Conservation (phyloP, 2,888 invertebrate species). For the Drosophila macrospina region DNA sequence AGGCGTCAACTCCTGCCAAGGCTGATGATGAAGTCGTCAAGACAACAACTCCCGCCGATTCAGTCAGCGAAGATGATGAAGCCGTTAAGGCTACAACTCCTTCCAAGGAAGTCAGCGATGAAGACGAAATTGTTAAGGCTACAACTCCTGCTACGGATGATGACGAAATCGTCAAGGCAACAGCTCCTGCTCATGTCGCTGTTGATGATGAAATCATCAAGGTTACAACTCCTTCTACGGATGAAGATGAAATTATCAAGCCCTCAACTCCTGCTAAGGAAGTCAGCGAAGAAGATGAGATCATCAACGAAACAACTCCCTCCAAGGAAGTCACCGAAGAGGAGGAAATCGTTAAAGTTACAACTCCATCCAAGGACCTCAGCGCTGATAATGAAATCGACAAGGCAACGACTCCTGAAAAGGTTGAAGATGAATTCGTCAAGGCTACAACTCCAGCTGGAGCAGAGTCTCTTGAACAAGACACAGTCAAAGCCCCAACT, state of each 20-base stretch:
- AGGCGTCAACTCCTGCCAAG: slow-evolving; percentile 28
- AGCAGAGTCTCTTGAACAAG: neutral
- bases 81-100: slow-evolving; percentile 1
- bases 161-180: slow-evolving; percentile 13
- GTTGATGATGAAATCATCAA: slow-evolving; percentile 6
- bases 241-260: slow-evolving; percentile 5
- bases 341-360: slow-evolving; percentile 18
- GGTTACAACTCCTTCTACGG: slow-evolving; percentile 2
- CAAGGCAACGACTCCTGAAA: slow-evolving; percentile 24
- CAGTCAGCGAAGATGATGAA: slow-evolving; percentile 12
- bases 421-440: slow-evolving; percentile 18
- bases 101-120: slow-evolving; percentile 8
- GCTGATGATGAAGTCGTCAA: slow-evolving; percentile 36
- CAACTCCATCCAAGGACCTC: slow-evolving; percentile 20
- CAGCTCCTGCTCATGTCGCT: slow-evolving; percentile 5
- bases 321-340: slow-evolving; percentile 2
- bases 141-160: slow-evolving; percentile 23
- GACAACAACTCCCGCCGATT: slow-evolving; percentile 29
- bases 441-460: slow-evolving; percentile 20
- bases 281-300: slow-evolving; percentile 10
- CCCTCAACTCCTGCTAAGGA: neutral
- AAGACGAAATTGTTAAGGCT: slow-evolving; percentile 14
- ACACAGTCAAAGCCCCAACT: slow-evolving; percentile 13
- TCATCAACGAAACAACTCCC: slow-evolving; percentile 16
- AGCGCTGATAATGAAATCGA: slow-evolving; percentile 25